These are phyloP conservation scores for Urosaurus nigricauda DNA, from an alignment of 2,797 vertebrate species.

Conservation along the genomic window DNA sequence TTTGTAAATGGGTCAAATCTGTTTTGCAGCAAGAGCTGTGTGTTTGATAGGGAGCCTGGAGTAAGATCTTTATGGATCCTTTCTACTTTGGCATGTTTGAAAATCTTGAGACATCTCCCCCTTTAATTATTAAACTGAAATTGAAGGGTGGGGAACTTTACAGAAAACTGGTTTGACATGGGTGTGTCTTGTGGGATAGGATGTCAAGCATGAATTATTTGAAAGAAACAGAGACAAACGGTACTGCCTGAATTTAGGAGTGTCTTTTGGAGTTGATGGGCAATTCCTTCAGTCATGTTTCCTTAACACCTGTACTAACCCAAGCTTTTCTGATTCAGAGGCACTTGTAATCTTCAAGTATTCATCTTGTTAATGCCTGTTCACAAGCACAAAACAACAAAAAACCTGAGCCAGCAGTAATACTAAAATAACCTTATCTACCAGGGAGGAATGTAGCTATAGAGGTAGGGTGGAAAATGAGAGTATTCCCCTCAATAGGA, in stretches of 20 bases:
- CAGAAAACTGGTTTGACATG: conserved; percentile 44
- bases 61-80: neutral
- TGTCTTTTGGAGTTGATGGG: conserved; percentile 6
- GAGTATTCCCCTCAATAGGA: too few relatives aligned
- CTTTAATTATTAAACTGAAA: conserved; percentile 18
- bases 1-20: conserved; percentile 21
- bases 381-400: neutral
- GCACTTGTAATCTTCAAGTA: neutral
- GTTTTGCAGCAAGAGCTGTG: neutral
- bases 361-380: neutral
- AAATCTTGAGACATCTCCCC: neutral
- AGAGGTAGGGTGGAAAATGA: too few relatives aligned
- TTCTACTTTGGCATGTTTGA: neutral
- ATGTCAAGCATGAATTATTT: conserved; percentile 28
- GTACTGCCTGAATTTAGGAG: conserved; percentile 21
- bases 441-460: too few relatives aligned
- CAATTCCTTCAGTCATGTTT: neutral
- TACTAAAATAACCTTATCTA: too few relatives aligned
- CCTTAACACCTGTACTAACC: conserved; percentile 10
- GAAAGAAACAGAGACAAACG: conserved; percentile 17
- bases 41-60: neutral
- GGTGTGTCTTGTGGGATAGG: neutral
- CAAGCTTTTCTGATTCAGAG: conserved; percentile 37
- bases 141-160: conserved; percentile 6
- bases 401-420: too few relatives aligned